Evolutionary conservation across 2,797 vertebrate genomes (phyloP), one percentile per base, ranked within the genome.

Genomic region (Pygocentrus nattereri): DNA sequence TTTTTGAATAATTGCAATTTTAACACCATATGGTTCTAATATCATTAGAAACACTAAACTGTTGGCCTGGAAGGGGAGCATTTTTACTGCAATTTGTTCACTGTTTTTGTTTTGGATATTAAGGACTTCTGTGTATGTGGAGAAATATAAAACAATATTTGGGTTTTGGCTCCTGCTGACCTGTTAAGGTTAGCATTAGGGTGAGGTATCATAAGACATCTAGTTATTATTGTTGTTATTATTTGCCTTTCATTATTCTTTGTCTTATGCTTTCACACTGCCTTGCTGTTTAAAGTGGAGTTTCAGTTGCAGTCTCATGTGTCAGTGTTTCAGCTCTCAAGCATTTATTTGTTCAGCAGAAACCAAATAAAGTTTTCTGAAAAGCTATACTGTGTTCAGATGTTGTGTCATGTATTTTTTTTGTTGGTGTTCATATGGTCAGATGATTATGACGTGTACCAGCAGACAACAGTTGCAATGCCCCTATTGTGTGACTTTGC

Each of bases 291-390:
- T 64, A 59, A 76, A 82, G 56, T 71, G 81, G 34, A 68, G 30
- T 56, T 64, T 21, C 1, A 10, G 31, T 61, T 61, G 23, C 16
- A 70, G 58, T 52, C 5, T 74, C 15, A 50, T 70, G 54, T 76
- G 41, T 76, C 41, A 44, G 41, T 44, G 41, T 44, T 44, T 44
- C 41, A 44, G 7, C 44, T 44, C 44, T 44, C 8, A 44, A 19
- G 52, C 56, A 27, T 47, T 80, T 49, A 31, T 64, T 49, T 65
- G 18, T 62, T 74, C 25, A 65, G 47, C 68, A 77, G 49, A 82
- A 47, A 74, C 10, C 34, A 56, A 82, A 78, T 82, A 82, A 82
- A 82, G 81, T 71, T 65, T 58, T 73, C 16, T 18, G 34, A 67
- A 72, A 78, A 56, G 49, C 31, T 65, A 21, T 73, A 72, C 65